These are phyloP conservation scores for Spodoptera litura DNA, from an alignment of 1,140 invertebrate species.

Conservation along the genomic window DNA sequence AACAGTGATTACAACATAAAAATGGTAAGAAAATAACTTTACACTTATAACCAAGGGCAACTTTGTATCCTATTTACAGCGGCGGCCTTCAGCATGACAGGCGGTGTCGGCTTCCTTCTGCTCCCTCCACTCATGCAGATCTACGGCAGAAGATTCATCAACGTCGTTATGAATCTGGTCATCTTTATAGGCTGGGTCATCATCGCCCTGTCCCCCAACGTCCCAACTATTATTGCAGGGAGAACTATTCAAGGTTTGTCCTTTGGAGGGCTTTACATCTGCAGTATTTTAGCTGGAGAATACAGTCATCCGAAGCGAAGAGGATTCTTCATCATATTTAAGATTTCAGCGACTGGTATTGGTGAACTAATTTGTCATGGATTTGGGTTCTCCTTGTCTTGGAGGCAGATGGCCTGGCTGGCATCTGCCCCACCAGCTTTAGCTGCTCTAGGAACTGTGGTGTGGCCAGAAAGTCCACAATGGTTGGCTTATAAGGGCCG, in stretches of 20 bases:
- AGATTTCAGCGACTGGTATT: conserved; percentile 29
- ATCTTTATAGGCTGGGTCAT: conserved; percentile 28
- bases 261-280: conserved; percentile 35
- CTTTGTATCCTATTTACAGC: conserved; percentile 2
- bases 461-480: conserved; percentile 38
- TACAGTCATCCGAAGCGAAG: conserved; percentile 44
- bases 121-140: conserved; percentile 36
- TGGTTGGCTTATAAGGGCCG: conserved; percentile 45
- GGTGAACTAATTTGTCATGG: conserved; percentile 45
- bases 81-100: conserved; percentile 38
- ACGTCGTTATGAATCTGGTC: conserved; percentile 15
- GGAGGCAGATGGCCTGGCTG: conserved; percentile 45
- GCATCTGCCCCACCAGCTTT: conserved; percentile 38
- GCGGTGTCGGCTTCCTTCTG: conserved; percentile 24
- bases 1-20: too few species aligned
- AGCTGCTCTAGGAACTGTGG: conserved; percentile 29
- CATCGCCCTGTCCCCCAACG: conserved; percentile 32
- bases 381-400: conserved; percentile 28
- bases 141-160: conserved; percentile 37
- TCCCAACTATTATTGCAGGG: conserved; percentile 21
- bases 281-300: conserved; percentile 43
- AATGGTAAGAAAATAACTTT: too few species aligned
- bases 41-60: too few species aligned
- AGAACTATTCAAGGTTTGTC: conserved; percentile 36
- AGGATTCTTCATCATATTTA: conserved; percentile 43